Percentiles rank a stretch among this genome's conserved stretches.
phyloP scores from a whole-genome alignment of 2,797 vertebrate genomes.

The Spondyliosoma cantharus region DNA sequence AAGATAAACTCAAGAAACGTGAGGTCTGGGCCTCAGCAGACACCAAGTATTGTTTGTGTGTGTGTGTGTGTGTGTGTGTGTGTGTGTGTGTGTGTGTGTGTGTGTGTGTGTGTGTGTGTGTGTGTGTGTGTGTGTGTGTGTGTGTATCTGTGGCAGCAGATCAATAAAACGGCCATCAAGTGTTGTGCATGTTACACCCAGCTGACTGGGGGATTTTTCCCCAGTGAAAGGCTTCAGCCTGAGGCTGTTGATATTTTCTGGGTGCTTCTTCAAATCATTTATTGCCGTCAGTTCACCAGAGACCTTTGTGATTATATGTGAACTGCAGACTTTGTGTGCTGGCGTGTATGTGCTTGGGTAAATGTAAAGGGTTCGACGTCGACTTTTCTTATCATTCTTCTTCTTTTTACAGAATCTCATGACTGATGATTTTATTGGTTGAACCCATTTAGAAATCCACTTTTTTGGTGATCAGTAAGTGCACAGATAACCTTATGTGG shows the following conservation, averaged over 20 bases:
- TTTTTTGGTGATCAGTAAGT: slow-evolving; percentile 22
- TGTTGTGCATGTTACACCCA: slow-evolving; percentile 50
- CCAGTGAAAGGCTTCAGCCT: slow-evolving; percentile 23
- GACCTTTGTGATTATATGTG: slow-evolving; percentile 20
- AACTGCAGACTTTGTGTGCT: slow-evolving; percentile 9
- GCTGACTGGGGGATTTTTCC: slow-evolving; percentile 58
- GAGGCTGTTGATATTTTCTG: slow-evolving; percentile 20
- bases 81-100: slow-evolving; percentile 56
- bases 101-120: slow-evolving; percentile 18
- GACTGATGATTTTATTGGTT: not conserved
- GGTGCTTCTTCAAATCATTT: slow-evolving; percentile 34
- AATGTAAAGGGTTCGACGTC: not conserved
- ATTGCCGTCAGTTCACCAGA: not conserved
- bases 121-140: slow-evolving; percentile 7
- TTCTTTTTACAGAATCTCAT: slow-evolving; percentile 1
- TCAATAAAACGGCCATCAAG: slow-evolving; percentile 64
- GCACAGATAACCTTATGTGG: slow-evolving; percentile 3
- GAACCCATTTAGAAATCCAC: not conserved
- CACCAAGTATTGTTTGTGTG: slow-evolving; percentile 15
- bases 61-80: slow-evolving; percentile 28
- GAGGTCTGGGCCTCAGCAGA: slow-evolving; percentile 46
- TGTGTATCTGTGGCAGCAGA: slow-evolving; percentile 61
- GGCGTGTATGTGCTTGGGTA: not conserved
- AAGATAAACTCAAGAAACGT: slow-evolving; percentile 72
- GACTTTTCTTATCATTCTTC: no score